Percentiles rank a stretch among this genome's conserved stretches.
These are phyloP conservation scores for Torymus texanus DNA, from an alignment of 2,888 invertebrate genomes.

Conservation along the genomic window DNA sequence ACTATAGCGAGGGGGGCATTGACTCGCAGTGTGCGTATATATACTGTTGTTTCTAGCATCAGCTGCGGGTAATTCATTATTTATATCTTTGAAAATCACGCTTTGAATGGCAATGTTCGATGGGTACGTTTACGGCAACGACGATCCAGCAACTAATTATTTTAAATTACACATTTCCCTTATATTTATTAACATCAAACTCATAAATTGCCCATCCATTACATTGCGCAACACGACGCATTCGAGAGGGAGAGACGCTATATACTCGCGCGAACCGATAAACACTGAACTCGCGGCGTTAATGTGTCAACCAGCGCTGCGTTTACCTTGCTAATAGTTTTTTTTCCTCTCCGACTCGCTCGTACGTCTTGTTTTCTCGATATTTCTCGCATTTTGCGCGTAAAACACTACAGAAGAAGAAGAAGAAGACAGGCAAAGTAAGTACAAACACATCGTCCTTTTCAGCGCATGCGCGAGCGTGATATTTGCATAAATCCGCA, in stretches of 20 bases:
- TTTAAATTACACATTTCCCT: background rate
- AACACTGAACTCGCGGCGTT: background rate
- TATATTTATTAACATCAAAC: background rate
- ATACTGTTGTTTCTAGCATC: background rate
- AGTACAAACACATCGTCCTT: no score
- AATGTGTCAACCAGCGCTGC: slow-evolving; percentile 30
- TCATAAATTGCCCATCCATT: background rate
- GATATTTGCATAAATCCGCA: slow-evolving; percentile 48
- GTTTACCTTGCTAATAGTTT: slow-evolving; percentile 37
- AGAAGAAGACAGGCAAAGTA: background rate
- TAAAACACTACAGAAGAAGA: slow-evolving; percentile 1
- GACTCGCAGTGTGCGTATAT: no score
- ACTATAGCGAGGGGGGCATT: no score
- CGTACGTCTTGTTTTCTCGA: background rate
- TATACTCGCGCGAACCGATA: no score
- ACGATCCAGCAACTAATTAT: no score
- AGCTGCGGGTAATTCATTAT: slow-evolving; percentile 44
- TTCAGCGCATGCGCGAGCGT: background rate
- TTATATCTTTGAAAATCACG: slow-evolving; percentile 1
- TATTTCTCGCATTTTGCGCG: background rate
- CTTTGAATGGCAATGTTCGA: slow-evolving; percentile 21
- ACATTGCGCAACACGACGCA: background rate
- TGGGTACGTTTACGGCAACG: background rate
- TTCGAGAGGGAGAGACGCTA: no score
- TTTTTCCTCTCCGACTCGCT: background rate